Conservation (phyloP, 2,797 vertebrate genomes). For the Pantherophis vulpinus region DNA sequence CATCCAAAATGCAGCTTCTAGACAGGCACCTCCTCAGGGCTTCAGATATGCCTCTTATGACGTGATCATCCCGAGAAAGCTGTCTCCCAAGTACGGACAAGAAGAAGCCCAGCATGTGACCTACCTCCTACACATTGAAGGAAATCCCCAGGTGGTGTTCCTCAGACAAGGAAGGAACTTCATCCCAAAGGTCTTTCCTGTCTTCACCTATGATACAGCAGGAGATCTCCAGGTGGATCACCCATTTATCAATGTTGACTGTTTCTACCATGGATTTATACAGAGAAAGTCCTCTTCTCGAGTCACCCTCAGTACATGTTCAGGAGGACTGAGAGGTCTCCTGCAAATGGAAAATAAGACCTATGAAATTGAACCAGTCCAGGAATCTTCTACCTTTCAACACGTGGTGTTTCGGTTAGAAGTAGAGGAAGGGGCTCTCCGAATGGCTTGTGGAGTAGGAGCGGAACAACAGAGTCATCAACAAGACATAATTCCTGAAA, state of each 20-base stretch:
- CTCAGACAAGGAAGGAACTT: neutral
- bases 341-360: conserved; percentile 49
- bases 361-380: neutral
- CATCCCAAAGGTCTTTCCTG: neutral
- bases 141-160: neutral
- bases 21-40: neutral
- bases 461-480: conserved; percentile 32
- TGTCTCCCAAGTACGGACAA: neutral
- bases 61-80: neutral
- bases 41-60: neutral
- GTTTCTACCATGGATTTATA: neutral
- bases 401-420: conserved; percentile 62
- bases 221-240: neutral
- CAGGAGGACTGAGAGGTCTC: conserved; percentile 57
- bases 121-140: neutral
- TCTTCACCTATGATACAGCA: neutral
- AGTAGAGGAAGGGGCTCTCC: neutral
- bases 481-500: conserved; percentile 37
- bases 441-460: conserved; percentile 21
- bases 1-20: conserved; percentile 15
- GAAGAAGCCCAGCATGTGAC: neutral
- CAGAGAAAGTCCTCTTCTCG: neutral
- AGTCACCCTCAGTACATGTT: neutral
- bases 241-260: neutral
- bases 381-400: neutral